Evolutionary conservation across 2,888 invertebrate genomes (phyloP).

Genomic region (Tachystola acroxantha): DNA sequence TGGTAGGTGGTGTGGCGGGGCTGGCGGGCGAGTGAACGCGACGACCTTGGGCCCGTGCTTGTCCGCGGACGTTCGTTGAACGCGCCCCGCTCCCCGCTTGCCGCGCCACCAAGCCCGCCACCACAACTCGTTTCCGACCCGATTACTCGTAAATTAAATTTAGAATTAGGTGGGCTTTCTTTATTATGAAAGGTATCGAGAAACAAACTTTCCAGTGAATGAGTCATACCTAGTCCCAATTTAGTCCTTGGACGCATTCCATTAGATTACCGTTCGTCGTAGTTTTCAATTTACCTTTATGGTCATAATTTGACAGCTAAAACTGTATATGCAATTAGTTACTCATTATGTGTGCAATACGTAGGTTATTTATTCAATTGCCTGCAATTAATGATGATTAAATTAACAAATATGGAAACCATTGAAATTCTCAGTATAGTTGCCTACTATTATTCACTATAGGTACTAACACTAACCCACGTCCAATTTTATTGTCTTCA

Average conservation of each 20-base stretch:
- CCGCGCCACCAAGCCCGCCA: conserved; percentile 17
- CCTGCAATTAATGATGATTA: too few species aligned
- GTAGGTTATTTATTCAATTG: too few species aligned
- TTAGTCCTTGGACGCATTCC: neutral
- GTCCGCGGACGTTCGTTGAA: conserved; percentile 77
- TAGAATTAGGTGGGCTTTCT: conserved; percentile 22
- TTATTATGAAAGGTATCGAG: conserved; percentile 2
- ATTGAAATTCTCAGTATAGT: too few species aligned
- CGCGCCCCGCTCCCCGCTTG: conserved; percentile 32
- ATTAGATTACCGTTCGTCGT: too few species aligned
- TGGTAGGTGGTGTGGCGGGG: conserved; percentile 19
- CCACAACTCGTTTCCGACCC: conserved; percentile 57
- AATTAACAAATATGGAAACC: too few species aligned
- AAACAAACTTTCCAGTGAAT: conserved; percentile 14
- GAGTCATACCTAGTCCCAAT: conserved; percentile 6
- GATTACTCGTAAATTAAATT: conserved; percentile 52
- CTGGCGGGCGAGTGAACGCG: conserved; percentile 53
- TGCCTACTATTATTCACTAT: too few species aligned
- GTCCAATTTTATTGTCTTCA: too few species aligned
- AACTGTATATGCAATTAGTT: too few species aligned
- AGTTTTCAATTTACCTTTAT: too few species aligned
- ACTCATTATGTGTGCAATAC: too few species aligned
- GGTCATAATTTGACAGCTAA: too few species aligned
- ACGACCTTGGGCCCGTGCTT: conserved; percentile 72
- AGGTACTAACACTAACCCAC: too few species aligned